phyloP scores from a whole-genome alignment of 2,797 vertebrate species.

The Ceryle rudis region DNA sequence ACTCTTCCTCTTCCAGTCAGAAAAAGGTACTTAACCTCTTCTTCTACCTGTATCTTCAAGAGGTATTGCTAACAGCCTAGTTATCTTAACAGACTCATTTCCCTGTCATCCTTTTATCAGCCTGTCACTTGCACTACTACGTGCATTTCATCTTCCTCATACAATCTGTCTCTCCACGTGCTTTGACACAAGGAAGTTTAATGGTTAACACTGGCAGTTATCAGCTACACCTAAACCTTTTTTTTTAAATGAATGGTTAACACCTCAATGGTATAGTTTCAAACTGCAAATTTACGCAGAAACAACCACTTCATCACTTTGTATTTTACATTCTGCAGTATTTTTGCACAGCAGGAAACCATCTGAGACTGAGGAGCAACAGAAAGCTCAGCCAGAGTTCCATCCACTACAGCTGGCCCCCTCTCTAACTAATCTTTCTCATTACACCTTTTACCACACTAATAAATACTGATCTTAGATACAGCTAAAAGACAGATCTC shows the following conservation, averaged over 20 bases:
- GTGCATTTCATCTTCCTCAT: not conserved
- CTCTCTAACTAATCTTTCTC: not conserved
- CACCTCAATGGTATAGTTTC: conserved; percentile 25
- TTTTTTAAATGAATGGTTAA: conserved; percentile 4
- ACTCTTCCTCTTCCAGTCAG: not conserved
- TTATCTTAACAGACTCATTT: not conserved
- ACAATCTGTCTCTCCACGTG: not conserved
- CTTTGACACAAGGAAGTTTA: not conserved
- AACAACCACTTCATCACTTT: not conserved
- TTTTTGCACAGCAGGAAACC: not conserved
- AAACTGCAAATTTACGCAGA: not conserved
- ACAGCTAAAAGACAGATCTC: not conserved
- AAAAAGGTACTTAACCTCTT: not conserved
- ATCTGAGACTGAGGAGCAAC: not conserved
- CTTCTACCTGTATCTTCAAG: not conserved
- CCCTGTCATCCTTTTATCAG: not conserved
- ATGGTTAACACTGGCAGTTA: not conserved
- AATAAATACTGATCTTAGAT: not conserved
- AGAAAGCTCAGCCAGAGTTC: not conserved
- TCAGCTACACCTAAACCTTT: not conserved
- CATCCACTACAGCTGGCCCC: not conserved
- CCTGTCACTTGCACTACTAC: not conserved
- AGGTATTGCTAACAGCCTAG: not conserved
- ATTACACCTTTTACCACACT: not conserved
- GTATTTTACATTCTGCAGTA: not conserved